Evolutionary conservation across 2,888 invertebrate species (phyloP), one percentile per base, ranked within the genome.

Genomic region (Apodemia arnacis): DNA sequence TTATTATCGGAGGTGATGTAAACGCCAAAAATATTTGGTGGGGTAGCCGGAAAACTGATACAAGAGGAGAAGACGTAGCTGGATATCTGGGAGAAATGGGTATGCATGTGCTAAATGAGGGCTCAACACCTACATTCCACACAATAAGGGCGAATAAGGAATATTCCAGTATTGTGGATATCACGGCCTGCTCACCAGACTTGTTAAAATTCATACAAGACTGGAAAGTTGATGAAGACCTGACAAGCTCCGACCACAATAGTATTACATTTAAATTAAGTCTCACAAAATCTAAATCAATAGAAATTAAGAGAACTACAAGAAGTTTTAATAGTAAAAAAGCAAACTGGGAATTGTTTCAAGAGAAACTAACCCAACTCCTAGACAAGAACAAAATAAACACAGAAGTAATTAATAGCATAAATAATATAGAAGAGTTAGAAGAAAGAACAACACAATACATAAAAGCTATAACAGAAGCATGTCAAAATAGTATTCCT

Each of bases 121-220:
- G 59, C 18, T 3, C 18, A 7, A 59, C n/a, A 18, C 59, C 59
- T 7, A 59, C 59, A 18, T 59, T 59, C n/a, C 84, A 91, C 74
- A 92, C 92, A 0, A 41, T 92, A 0, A 81, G 93, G 15, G 90
- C 91, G 0, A 72, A 66, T 0, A 86, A 31, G 34, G 4, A 0
- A 0, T 91, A 82, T 73, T 34, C n/a, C 3, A 94, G 94, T 76
- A 31, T 54, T 15, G 92, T 94, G 0, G 94, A 94, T 63, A 63
- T 95, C 0, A 94, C 94, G 6, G 91, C 91, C 0, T 94, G 94
- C 80, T 80, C 92, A 0, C 5, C 7, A 0, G 83, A 85, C 0
- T 1, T 93, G 8, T 69, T 92, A 0, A 75, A 41, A 18, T 5
- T 76, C 13, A 66, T 93, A 0, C 87, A 87, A 0, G 74, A 84